phyloP scores from a whole-genome alignment of 2,888 invertebrate species.

The Trissolcus japonicus region DNA sequence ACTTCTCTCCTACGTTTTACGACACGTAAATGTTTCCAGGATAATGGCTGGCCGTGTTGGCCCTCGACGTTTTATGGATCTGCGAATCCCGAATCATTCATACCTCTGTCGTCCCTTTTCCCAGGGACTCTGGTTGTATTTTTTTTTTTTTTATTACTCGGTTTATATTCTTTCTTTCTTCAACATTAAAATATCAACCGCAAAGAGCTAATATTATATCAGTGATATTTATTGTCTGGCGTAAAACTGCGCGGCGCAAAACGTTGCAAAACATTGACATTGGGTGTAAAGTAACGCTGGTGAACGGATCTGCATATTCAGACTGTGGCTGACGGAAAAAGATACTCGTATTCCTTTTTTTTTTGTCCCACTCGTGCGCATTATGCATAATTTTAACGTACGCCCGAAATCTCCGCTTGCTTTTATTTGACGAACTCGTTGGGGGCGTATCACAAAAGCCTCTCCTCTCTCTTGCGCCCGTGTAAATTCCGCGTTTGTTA shows the following conservation, averaged over 20 bases:
- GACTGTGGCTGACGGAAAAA: constrained; percentile 11
- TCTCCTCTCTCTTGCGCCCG: no score
- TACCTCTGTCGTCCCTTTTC: no score
- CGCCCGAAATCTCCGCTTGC: background rate
- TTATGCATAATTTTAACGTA: constrained; percentile 28
- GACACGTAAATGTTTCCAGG: background rate
- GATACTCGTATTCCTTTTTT: constrained; percentile 9
- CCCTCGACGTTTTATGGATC: no score
- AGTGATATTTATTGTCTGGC: constrained; percentile 4
- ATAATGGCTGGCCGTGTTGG: no score
- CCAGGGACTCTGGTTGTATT: no score
- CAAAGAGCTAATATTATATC: constrained; percentile 24
- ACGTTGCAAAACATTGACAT: constrained; percentile 48
- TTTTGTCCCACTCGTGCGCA: background rate
- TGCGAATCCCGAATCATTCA: no score
- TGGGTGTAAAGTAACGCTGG: constrained; percentile 36
- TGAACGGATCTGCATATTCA: constrained; percentile 38
- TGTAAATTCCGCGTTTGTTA: no score
- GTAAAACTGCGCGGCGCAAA: constrained; percentile 4
- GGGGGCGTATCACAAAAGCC: no score
- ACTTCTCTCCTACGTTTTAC: background rate
- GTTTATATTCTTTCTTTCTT: no score
- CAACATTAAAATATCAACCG: constrained; percentile 13
- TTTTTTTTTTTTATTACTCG: no score
- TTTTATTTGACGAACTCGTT: background rate